Percentiles rank a stretch among this genome's conserved stretches.
phyloP scores from a whole-genome alignment of 2,113 vertebrate genomes.

The Colinus virginianus region DNA sequence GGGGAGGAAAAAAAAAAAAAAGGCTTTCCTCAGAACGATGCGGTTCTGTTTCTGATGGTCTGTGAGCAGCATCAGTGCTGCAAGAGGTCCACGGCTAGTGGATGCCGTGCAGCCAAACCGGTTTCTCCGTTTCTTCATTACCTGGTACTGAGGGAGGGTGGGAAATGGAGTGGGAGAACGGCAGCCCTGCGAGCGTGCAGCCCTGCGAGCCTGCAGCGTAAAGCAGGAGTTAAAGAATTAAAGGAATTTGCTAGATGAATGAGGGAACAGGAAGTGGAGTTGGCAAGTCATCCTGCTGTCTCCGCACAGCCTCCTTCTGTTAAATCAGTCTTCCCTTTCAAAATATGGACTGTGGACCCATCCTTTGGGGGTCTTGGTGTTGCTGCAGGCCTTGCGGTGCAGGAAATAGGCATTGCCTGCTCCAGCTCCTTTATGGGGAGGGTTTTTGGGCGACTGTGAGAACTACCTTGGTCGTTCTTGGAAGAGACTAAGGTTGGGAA shows the following conservation, averaged over 20 bases:
- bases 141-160: background rate
- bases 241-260: constrained; percentile 75
- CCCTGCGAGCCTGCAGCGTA: constrained; percentile 27
- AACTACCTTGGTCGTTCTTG: background rate
- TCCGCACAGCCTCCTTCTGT: constrained; percentile 41
- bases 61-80: background rate
- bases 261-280: constrained; percentile 74
- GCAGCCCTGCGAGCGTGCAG: background rate
- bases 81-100: constrained; percentile 6
- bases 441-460: background rate
- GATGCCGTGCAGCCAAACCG: constrained; percentile 23
- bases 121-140: constrained; percentile 23
- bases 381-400: background rate
- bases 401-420: background rate
- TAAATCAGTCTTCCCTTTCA: constrained; percentile 56
- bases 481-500: background rate
- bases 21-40: background rate
- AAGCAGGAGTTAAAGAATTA: constrained; percentile 75
- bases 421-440: background rate
- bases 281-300: constrained; percentile 54
- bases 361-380: background rate
- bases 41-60: background rate
- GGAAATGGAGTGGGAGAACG: background rate
- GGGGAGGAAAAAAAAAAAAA: background rate
- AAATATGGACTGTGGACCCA: background rate